phyloP scores from a whole-genome alignment of 1,140 invertebrate genomes.

The Paracyclopina nana region DNA sequence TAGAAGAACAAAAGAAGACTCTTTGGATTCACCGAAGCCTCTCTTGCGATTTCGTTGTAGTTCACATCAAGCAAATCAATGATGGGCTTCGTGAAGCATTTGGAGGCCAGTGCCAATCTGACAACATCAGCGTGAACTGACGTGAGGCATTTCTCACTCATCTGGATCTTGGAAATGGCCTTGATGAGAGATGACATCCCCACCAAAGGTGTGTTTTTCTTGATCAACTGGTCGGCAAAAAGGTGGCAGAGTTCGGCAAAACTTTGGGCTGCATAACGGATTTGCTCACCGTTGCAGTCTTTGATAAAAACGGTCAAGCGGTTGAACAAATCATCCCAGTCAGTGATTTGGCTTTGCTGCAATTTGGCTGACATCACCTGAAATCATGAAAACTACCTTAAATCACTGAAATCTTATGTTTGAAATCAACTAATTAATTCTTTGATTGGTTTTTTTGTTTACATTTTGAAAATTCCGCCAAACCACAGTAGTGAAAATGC shows the following conservation, averaged over 20 bases:
- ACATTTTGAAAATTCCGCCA: no score
- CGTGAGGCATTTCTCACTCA: conserved; percentile 67
- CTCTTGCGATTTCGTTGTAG: conserved; percentile 62
- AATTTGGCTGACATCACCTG: no score
- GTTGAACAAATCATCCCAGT: not conserved
- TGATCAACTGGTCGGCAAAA: conserved; percentile 52
- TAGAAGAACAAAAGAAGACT: conserved; percentile 87
- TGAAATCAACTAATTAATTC: no score
- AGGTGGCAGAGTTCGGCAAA: conserved; percentile 63
- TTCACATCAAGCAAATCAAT: conserved; percentile 70
- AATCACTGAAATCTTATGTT: no score
- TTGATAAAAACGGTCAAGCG: not conserved
- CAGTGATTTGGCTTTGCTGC: no score
- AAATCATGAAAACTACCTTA: no score
- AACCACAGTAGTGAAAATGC: no score
- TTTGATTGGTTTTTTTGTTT: no score
- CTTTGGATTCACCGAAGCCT: conserved; percentile 65
- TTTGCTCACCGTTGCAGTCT: conserved; percentile 45
- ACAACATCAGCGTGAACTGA: conserved; percentile 82
- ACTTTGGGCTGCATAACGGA: conserved; percentile 27
- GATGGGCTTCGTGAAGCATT: conserved; percentile 80
- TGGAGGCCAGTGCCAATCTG: conserved; percentile 69
- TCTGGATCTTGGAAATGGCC: conserved; percentile 71
- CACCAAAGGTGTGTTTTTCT: conserved; percentile 49
- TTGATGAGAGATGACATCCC: conserved; percentile 62